phyloP scores from a whole-genome alignment of 2,113 vertebrate genomes.

The Solenodon paradoxus region DNA sequence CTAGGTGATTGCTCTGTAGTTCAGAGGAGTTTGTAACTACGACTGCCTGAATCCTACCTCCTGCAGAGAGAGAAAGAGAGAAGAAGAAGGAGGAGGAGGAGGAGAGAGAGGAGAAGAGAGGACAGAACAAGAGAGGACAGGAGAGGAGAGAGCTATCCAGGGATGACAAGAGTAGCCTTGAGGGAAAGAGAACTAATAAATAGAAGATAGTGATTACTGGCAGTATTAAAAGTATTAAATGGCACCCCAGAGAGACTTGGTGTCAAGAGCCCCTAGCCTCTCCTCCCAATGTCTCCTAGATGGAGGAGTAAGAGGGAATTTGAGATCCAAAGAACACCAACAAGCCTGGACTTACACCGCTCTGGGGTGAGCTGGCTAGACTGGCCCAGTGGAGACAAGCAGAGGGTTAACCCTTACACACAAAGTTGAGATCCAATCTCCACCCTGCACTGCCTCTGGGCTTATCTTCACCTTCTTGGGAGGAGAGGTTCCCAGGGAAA shows the following conservation, averaged over 20 bases:
- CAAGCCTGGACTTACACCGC: neutral
- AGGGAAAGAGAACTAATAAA: neutral
- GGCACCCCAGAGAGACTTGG: constrained; percentile 3
- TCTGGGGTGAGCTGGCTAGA: neutral
- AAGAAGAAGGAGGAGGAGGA: neutral
- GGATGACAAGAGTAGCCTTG: neutral
- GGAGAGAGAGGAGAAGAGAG: neutral
- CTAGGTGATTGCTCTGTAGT: neutral
- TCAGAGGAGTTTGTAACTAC: neutral
- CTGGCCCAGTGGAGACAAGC: neutral
- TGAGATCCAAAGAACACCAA: neutral
- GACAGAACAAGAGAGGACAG: no score
- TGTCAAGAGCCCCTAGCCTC: neutral
- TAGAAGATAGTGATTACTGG: constrained; percentile 1
- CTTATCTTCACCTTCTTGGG: neutral
- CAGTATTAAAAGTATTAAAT: constrained; percentile 33
- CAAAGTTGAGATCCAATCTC: neutral
- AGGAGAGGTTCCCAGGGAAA: constrained; percentile 59
- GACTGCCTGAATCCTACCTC: neutral
- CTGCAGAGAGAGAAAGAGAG: no score
- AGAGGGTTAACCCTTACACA: constrained; percentile 35
- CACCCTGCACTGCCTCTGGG: neutral
- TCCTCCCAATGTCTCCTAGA: neutral
- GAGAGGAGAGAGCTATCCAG: neutral
- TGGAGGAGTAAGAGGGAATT: neutral